phyloP scores from a whole-genome alignment of 2,797 vertebrate species.

The Kryptopterus vitreolus region DNA sequence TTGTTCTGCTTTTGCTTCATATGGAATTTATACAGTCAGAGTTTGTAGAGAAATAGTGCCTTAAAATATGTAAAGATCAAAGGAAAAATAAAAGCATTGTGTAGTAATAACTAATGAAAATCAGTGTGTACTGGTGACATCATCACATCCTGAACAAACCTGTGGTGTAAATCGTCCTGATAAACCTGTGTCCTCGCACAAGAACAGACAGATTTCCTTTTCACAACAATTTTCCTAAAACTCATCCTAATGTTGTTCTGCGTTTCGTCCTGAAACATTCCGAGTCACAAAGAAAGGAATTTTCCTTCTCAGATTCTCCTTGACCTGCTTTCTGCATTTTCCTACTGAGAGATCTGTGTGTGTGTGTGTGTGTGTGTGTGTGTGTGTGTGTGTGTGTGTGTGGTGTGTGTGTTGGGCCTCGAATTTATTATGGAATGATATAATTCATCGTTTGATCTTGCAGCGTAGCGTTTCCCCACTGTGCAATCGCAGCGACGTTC shows the following conservation, averaged over 20 bases:
- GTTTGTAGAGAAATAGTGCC: slow-evolving; percentile 3
- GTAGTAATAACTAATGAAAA: background rate
- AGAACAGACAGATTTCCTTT: too few relatives aligned
- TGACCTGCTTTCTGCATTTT: background rate
- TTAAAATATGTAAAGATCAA: slow-evolving; percentile 13
- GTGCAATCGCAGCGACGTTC: slow-evolving; percentile 37
- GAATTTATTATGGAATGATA: slow-evolving; percentile 50
- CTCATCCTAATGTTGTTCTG: too few relatives aligned
- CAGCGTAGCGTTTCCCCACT: slow-evolving; percentile 9
- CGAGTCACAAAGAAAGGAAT: too few relatives aligned
- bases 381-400: background rate
- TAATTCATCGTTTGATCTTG: slow-evolving; percentile 49
- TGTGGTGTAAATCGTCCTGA: too few relatives aligned
- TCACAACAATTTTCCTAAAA: too few relatives aligned
- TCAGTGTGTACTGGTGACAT: too few relatives aligned
- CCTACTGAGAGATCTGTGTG: slow-evolving; percentile 11
- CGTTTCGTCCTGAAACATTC: too few relatives aligned
- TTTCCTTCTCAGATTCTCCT: background rate
- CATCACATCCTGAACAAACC: too few relatives aligned
- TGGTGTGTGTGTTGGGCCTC: background rate
- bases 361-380: background rate
- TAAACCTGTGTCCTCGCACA: too few relatives aligned
- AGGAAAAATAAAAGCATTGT: background rate
- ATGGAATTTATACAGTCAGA: slow-evolving; percentile 13
- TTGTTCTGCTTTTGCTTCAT: slow-evolving; percentile 16